These are phyloP conservation scores for Streptopelia turtur DNA, from an alignment of 2,797 vertebrate species.

Conservation along the genomic window DNA sequence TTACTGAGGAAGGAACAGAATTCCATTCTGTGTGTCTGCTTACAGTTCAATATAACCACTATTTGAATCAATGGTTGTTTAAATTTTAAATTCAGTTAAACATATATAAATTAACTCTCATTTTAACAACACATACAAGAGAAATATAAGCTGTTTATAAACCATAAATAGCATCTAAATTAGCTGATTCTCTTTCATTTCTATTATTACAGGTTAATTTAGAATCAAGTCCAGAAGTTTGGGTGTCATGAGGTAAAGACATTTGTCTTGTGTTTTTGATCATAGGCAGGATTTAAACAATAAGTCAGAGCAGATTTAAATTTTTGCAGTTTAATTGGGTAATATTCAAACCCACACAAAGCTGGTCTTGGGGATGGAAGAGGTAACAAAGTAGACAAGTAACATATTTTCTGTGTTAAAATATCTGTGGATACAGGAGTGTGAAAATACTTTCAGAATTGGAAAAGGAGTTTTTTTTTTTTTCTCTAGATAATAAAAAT, in stretches of 20 bases:
- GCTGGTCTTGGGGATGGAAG: not conserved
- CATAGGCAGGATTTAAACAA: not conserved
- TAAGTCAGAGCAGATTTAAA: not conserved
- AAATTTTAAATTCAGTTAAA: not conserved
- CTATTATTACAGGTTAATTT: not conserved
- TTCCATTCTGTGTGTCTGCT: not conserved
- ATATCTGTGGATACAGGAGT: not conserved
- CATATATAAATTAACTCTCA: not conserved
- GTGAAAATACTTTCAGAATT: not conserved
- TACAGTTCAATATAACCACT: not conserved
- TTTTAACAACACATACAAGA: not conserved
- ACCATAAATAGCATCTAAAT: not conserved
- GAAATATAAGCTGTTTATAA: not conserved
- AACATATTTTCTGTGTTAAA: not conserved
- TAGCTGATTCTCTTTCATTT: not conserved
- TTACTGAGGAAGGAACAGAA: not conserved
- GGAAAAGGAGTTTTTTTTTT: not conserved
- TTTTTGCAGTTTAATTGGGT: not conserved
- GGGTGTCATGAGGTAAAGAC: not conserved
- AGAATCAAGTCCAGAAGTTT: not conserved
- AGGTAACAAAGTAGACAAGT: not conserved
- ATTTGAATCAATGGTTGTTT: not conserved
- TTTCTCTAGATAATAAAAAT: not conserved
- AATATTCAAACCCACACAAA: not conserved
- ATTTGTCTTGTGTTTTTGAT: not conserved